A percentile compares a stretch with the other conserved stretches of the same genome.
phyloP scores from a whole-genome alignment of 2,888 invertebrate genomes.

The Napeogenes sylphis region DNA sequence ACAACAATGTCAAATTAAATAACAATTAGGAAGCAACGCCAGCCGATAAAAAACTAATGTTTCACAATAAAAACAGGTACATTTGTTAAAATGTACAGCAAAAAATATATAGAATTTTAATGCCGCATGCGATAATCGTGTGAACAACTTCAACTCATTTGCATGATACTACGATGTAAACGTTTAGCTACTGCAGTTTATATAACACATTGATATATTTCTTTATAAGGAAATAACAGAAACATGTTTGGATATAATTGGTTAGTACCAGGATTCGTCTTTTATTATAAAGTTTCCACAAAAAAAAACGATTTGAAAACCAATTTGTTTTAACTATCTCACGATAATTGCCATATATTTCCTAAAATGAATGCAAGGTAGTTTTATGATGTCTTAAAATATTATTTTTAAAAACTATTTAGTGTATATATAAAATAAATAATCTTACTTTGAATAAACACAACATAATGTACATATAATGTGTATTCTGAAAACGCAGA shows the following conservation, averaged over 20 bases:
- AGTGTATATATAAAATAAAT: too few relatives aligned
- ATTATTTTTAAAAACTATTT: too few relatives aligned
- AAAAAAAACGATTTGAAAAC: neutral
- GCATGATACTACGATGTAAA: conserved; percentile 63
- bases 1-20: neutral
- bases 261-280: neutral
- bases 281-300: neutral
- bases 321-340: neutral
- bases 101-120: conserved; percentile 64
- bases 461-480: too few relatives aligned
- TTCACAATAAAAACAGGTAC: conserved; percentile 35
- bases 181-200: conserved; percentile 57
- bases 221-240: conserved; percentile 4
- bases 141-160: conserved; percentile 57
- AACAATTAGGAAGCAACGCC: conserved; percentile 5
- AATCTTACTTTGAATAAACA: too few relatives aligned
- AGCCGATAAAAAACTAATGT: conserved; percentile 20
- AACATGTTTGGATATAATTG: conserved; percentile 1
- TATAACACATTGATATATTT: conserved; percentile 1
- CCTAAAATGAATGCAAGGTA: neutral
- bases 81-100: conserved; percentile 54
- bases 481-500: too few relatives aligned
- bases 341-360: neutral
- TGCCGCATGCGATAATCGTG: conserved; percentile 57
- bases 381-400: neutral